Base-by-base conservation (phyloP, 2,113 vertebrate genomes). In the Indicator maculatus region DNA sequence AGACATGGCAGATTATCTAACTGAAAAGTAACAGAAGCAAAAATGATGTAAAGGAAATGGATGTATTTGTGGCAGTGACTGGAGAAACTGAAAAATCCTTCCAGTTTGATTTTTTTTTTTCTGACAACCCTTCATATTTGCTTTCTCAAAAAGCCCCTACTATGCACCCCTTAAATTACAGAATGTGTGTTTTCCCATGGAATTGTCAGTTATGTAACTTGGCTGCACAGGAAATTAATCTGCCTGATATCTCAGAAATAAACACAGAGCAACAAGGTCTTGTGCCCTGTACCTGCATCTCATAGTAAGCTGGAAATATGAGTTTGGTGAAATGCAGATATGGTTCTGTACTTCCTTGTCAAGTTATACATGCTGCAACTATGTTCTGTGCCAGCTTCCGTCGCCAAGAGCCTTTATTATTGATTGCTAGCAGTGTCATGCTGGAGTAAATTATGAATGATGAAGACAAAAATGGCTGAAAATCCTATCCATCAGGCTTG, bases 391-490 rank as follows among this genome's bases (percentile, higher is more conserved):
- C 83, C 45, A 71, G 7, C 61, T 70, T 77, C 53, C 82, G 76
- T 82, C 0, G 0, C 78, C 6, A 44, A 76, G 52, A 44, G 24
- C 59, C 67, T 95, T 76, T 59, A 65, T 31, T 78, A 78, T 4
- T 80, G 71, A 89, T 93, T 58, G 30, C 61, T 28, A 14, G 26
- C 44, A 58, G 33, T 41, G 41, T 58, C 5, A 4, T 45, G 27
- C 77, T 95, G 52, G 52, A 93, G 39, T 52, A 64, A 92, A 83
- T 89, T 83, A 85, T 86, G 67, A 87, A 78, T 56, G 69, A 85
- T 72, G 88, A 65, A 88, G 91, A 39, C 52, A 86, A 86, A 88
- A 93, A 84, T 44, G 53, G 5, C 31, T 84, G 71, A 90, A 73
- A 90, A 75, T 60, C 23, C 67, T 47, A 90, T 94, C 88, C 70